Base-by-base conservation (phyloP, 2,888 invertebrate species). In the Andricus quercusramuli region DNA sequence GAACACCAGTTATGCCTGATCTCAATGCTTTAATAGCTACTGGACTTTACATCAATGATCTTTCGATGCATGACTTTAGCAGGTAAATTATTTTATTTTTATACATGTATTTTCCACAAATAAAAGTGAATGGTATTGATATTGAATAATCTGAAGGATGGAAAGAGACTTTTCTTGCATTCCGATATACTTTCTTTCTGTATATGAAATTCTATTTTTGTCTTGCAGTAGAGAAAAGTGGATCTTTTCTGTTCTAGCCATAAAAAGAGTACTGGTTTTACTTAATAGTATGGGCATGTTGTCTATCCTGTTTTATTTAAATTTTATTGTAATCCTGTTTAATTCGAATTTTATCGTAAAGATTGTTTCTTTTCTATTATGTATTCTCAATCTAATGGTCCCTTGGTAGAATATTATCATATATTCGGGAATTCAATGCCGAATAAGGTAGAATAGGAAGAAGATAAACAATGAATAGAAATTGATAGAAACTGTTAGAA, bases 61-160 rank as follows among this genome's bases (percentile, higher is more conserved):
- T 99, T 78, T 99, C 99, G n/a, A 98, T 99, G 97, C 99, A 99
- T 90, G 99, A 99, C 91, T 99, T 99, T 86, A 99, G 99, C 94
- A 96, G 99, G 97, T 97, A 29, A 66, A 78, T 56, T 65, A 20
- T 47, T 44, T 47, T 77, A 44, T 78, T 9, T 9, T 1, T 20
- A 37, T 51, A 1, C 37, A 37, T 37, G 8, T 37, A 1, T 37
- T 8, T 8, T 37, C 8, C 8, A 37, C 8, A 37, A 8, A 37
- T 37, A 37, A 37, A 37, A 37, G 37, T 11, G 15, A 44, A 44
- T 44, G 15, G 44, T 44, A 44, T 15, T 44, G 44, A 44, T 13
- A 44, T 44, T 44, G 44, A 44, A 44, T 44, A 11, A 44, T 44
- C 44, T 15, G 13, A 44, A 44, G 44, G 44, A 15, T 0, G 15